Evolutionary conservation across 35 echinoderm and acorn worm species (phyloP), one percentile per base, ranked within the genome.

Genomic region (Holothuria glaberrima): DNA sequence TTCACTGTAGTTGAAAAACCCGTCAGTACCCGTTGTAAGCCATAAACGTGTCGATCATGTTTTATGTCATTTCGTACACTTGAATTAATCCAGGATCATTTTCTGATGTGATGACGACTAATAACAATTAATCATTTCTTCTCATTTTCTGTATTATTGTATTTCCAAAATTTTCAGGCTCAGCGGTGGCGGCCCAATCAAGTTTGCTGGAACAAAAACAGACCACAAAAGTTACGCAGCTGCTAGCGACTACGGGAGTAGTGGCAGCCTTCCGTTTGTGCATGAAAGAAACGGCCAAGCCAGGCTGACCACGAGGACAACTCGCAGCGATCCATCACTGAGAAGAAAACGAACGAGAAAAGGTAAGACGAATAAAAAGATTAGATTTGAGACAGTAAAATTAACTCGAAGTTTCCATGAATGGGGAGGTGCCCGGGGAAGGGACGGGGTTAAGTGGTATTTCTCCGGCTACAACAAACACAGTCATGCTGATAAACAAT

Each of bases 121-220:
- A 17, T 54, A 54, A 14, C 16, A 14, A 14, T 54, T 58, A 21
- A 83, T 54, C 26, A 24, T 48, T 12, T 59, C 10, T 21, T 83
- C 32, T 12, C 2, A 58, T 83, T 58, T 30, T 32, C 25, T 30
- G 34, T 71, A 28, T 82, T 19, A n/a, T 48, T 82, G 14, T 7
- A 41, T 41, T 41, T n/a, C n/a, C n/a, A n/a, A n/a, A n/a, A 57
- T 25, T 60, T 26, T 12, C 27, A 89, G 86, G 16, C 58, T 89
- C 30, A 89, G 86, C 54, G 86, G 86, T 71, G 86, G 86, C 19
- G 86, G 86, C 35, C 30, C 44, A n/a, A 71, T 89, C 64, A 89
- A 89, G 25, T 89, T 44, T 38, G 71, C 71, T 36, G 71, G 71
- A 41, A 75, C 71, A 9, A 75, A 75, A 38, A 75, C 71, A 75